Evolutionary conservation across 2,888 invertebrate species (phyloP), one percentile per base, ranked within the genome.

Genomic region (Periphyllus acericola): DNA sequence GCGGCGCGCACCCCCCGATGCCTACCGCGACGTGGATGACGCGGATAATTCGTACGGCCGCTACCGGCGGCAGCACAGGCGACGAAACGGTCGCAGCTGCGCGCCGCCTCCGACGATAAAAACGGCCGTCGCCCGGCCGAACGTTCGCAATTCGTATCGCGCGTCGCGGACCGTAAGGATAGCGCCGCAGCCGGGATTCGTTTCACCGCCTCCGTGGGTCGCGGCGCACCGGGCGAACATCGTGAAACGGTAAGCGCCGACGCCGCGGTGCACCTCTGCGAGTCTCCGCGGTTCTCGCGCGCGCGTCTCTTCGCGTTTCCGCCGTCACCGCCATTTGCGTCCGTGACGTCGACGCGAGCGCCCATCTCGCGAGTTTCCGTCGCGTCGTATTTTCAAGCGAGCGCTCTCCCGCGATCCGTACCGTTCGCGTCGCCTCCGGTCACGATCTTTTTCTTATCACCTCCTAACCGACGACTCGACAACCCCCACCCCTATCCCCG

Each of bases 61-160:
- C 84, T 85, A 78, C 84, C 11, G 46, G 84, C 84, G 46, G 84
- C 84, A 85, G 84, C 84, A 85, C 84, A 78, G 11, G 84, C 84
- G 76, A 29, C 83, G 4, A 46, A 78, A 76, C 84, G 60, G 75
- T 66, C 40, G 32, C 52, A 29, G 32, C 29, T 5, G 14, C n/a
- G 40, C 25, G 36, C 36, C 40, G 40, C 40, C 40, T 40, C 8
- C 76, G 76, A 29, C 74, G n/a, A 76, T 4, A 6, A 21, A 29
- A 32, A 46, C 19, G 66, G 40, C 40, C 36, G n/a, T 80, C n/a
- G 19, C 60, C 60, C 74, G 36, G 36, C 75, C 25, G 55, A 55
- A 19, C 66, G 25, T 14, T 36, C 36, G 9, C 29, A 46, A 46
- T n/a, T 60, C 36, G 29, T 76, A 66, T 76, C 66, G 75, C 83